These are phyloP conservation scores for Cistogaster globosa DNA, from an alignment of 2,888 invertebrate species.

Conservation along the genomic window DNA sequence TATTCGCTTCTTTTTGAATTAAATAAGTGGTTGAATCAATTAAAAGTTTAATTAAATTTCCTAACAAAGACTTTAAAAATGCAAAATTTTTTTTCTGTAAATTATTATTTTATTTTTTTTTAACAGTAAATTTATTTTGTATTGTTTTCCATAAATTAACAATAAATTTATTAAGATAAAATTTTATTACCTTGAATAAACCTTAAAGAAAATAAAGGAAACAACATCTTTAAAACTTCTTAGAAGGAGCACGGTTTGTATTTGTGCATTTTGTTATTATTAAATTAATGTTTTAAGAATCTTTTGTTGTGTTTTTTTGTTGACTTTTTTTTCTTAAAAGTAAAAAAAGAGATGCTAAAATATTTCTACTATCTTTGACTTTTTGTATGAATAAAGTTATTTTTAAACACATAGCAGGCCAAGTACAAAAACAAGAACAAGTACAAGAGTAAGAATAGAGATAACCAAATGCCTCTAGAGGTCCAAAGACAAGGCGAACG, in stretches of 20 bases:
- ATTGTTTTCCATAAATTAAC: conserved; percentile 28
- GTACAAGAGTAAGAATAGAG: not conserved
- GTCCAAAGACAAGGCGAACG: conserved; percentile 14
- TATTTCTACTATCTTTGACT: conserved; percentile 41
- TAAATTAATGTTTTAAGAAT: conserved; percentile 16
- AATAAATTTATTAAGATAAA: conserved; percentile 25
- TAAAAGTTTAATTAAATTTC: too few species aligned
- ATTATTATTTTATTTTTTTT: too few species aligned
- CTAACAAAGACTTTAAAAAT: too few species aligned
- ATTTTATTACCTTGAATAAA: conserved; percentile 35
- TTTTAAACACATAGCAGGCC: conserved; percentile 4
- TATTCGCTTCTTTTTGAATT: too few species aligned
- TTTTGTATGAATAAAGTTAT: conserved; percentile 13
- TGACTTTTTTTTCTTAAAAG: conserved; percentile 18
- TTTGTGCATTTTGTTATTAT: conserved; percentile 6
- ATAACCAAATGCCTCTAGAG: conserved; percentile 45
- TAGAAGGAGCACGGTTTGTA: not conserved
- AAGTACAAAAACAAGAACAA: not conserved
- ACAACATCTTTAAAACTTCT: conserved; percentile 5
- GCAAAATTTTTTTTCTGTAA: too few species aligned
- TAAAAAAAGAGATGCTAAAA: conserved; percentile 39
- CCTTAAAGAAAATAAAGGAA: conserved; percentile 15
- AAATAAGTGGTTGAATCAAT: too few species aligned
- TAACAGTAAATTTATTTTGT: not conserved
- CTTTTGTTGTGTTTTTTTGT: conserved; percentile 29